Conservation (phyloP, 1,140 invertebrate species). For the Trichomalopsis sarcophagae region DNA sequence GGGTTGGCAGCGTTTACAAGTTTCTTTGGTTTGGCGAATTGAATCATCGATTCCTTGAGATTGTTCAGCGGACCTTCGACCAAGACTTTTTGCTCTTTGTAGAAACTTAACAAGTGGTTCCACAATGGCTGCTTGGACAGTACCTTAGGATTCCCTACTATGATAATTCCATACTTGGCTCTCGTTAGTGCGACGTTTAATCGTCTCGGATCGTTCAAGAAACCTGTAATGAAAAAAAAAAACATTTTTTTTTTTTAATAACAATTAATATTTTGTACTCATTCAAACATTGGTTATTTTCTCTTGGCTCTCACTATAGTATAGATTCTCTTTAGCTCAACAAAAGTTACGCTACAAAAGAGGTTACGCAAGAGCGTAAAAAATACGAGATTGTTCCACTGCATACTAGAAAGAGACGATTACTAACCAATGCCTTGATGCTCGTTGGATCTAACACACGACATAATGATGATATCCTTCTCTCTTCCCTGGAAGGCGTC, state of each 20-base stretch:
- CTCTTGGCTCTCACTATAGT: no score
- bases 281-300: no score
- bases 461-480: conserved; percentile 99
- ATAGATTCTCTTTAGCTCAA: no score
- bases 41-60: conserved; percentile 96
- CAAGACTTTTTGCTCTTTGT: conserved; percentile 97
- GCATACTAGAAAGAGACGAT: not conserved
- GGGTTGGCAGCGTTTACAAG: conserved; percentile 95
- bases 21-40: conserved; percentile 98
- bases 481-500: conserved; percentile 99
- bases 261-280: no score
- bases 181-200: conserved; percentile 98
- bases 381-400: no score
- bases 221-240: conserved; percentile 75
- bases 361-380: not conserved
- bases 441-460: conserved; percentile 95
- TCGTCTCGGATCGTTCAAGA: conserved; percentile 97
- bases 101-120: conserved; percentile 98
- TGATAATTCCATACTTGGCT: conserved; percentile 98
- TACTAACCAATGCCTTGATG: conserved; percentile 90
- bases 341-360: not conserved
- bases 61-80: conserved; percentile 99
- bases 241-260: not conserved
- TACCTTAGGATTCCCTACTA: conserved; percentile 99
- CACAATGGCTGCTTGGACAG: conserved; percentile 98